Conservation (phyloP, 2,113 vertebrate genomes). For the Chionodraco myersi region DNA sequence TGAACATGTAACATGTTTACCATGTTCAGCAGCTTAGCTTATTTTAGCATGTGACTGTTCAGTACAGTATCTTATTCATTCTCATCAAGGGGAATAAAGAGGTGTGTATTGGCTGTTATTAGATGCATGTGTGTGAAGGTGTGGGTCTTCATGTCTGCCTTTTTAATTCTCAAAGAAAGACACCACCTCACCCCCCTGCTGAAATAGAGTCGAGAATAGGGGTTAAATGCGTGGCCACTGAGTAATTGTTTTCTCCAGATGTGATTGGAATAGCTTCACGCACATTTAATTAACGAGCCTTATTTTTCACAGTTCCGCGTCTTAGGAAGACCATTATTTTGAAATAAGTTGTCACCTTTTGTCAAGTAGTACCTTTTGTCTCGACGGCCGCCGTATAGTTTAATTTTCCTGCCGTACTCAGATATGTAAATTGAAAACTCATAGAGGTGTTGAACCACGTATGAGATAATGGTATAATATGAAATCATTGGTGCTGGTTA, state of each 20-base stretch:
- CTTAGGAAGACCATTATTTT: constrained; percentile 42
- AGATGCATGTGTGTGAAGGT: not conserved
- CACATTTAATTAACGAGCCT: constrained; percentile 45
- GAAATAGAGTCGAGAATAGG: constrained; percentile 33
- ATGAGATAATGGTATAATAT: constrained; percentile 36
- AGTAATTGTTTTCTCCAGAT: constrained; percentile 53
- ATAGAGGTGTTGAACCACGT: constrained; percentile 34
- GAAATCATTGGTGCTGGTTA: constrained; percentile 13
- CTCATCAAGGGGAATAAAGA: constrained; percentile 18
- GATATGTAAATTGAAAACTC: constrained; percentile 51
- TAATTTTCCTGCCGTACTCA: constrained; percentile 44
- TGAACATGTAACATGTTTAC: not conserved
- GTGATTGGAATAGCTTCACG: constrained; percentile 24
- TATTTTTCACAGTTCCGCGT: constrained; percentile 1
- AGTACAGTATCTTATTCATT: constrained; percentile 21
- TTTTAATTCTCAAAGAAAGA: not conserved
- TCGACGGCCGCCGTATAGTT: not conserved
- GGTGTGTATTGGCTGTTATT: not conserved
- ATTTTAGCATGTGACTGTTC: not conserved
- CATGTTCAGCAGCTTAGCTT: not conserved
- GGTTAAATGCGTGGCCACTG: constrained; percentile 20
- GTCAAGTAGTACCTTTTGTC: constrained; percentile 42
- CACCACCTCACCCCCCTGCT: not conserved
- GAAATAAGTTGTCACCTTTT: constrained; percentile 52
- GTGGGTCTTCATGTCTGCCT: not conserved